Evolutionary conservation across 2,113 vertebrate species (phyloP).

Genomic region (Thoracochromis brauschi): DNA sequence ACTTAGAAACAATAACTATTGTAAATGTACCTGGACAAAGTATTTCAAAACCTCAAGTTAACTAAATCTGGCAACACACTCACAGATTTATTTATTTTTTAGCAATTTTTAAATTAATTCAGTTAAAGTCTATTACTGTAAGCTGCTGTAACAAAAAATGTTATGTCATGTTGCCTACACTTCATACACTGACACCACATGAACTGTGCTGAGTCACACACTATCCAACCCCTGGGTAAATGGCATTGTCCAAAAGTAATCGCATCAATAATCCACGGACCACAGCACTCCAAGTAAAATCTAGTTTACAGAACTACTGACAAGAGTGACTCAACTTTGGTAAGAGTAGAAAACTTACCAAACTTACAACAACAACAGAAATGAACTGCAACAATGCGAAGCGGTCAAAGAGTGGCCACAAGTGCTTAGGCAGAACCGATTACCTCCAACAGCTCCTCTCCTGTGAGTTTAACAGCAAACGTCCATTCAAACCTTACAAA

Average conservation of each 20-base stretch:
- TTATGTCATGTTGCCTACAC: background rate
- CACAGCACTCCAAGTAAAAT: constrained; percentile 31
- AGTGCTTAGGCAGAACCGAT: constrained; percentile 8
- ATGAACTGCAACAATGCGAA: constrained; percentile 4
- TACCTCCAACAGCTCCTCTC: background rate
- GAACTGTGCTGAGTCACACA: background rate
- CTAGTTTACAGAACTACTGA: constrained; percentile 6
- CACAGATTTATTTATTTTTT: background rate
- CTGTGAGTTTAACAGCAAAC: background rate
- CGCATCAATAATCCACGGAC: background rate
- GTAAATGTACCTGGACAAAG: background rate
- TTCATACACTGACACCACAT: background rate
- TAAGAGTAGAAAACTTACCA: background rate
- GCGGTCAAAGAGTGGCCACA: background rate
- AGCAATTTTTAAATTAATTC: background rate
- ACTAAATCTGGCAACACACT: background rate
- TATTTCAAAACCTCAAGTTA: background rate
- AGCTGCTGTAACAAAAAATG: background rate
- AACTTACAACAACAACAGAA: background rate
- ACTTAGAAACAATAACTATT: background rate
- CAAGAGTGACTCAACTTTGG: background rate
- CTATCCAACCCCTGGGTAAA: background rate
- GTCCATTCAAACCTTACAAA: constrained; percentile 16
- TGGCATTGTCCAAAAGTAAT: constrained; percentile 8
- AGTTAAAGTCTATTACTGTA: background rate